Percentiles rank a stretch among this genome's conserved stretches.
These are phyloP conservation scores for Alauda arvensis DNA, from an alignment of 2,797 vertebrate species.

Conservation along the genomic window DNA sequence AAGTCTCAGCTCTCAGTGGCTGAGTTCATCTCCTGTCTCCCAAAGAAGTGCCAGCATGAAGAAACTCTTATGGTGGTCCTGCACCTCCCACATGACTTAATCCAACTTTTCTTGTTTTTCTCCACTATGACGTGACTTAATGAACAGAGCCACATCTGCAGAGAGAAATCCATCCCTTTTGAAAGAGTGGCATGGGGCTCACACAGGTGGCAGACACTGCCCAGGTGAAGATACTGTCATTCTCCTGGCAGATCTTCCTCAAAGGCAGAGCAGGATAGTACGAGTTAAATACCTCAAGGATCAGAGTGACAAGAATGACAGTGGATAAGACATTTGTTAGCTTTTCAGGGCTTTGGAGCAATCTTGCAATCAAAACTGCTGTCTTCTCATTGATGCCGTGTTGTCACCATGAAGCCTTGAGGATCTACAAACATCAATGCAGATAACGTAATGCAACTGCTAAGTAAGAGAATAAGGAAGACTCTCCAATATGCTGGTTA, in stretches of 20 bases:
- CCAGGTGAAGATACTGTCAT: neutral
- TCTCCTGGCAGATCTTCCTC: neutral
- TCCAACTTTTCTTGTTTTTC: neutral
- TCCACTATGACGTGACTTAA: neutral
- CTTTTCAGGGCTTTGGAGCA: slow-evolving; percentile 29
- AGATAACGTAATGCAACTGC: neutral
- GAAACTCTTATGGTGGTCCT: neutral
- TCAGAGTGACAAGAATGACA: slow-evolving; percentile 13
- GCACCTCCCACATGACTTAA: neutral
- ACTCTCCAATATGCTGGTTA: neutral
- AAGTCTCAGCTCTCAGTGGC: neutral
- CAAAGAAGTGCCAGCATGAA: neutral
- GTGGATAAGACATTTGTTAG: slow-evolving; percentile 20
- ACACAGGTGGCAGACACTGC: rapidly evolving
- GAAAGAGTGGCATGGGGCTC: neutral
- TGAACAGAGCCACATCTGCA: neutral
- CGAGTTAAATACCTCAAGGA: neutral
- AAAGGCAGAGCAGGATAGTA: neutral
- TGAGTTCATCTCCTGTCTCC: neutral
- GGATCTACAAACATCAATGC: neutral
- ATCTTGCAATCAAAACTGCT: slow-evolving; percentile 20
- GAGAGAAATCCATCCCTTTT: neutral
- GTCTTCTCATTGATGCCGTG: neutral
- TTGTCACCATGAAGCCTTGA: neutral
- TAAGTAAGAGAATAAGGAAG: neutral